Conservation (phyloP, 2,888 invertebrate genomes). For the Noctua fimbriata region DNA sequence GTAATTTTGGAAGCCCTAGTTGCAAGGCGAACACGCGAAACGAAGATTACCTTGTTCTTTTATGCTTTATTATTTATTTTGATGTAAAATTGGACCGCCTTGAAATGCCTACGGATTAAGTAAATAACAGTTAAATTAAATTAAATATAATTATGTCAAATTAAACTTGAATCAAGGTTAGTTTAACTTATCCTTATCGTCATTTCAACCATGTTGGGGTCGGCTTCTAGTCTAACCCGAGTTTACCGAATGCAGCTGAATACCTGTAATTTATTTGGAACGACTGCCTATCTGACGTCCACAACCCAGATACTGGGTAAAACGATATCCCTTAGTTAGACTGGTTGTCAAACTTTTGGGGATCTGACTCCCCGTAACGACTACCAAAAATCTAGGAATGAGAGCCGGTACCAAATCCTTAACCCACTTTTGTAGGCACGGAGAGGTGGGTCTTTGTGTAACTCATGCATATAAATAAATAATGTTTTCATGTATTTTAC, state of each 20-base stretch:
- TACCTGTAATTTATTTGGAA: neutral
- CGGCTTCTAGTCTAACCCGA: neutral
- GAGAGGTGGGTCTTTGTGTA: neutral
- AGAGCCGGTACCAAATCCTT: neutral
- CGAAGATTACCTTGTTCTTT: constrained; percentile 21
- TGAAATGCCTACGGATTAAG: neutral
- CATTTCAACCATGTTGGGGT: neutral
- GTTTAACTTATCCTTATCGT: neutral
- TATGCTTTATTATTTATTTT: constrained; percentile 17
- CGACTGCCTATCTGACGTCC: neutral
- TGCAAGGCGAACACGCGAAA: constrained; percentile 48
- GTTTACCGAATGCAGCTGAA: neutral
- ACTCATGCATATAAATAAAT: neutral
- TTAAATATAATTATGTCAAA: neutral
- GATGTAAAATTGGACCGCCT: neutral
- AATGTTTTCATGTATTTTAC: constrained; percentile 3
- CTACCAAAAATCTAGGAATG: neutral
- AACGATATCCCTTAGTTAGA: neutral
- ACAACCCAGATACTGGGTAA: neutral
- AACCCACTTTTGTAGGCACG: neutral
- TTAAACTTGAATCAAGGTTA: neutral
- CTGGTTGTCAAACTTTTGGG: neutral
- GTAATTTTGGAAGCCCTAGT: no score
- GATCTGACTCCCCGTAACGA: neutral
- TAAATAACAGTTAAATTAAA: neutral